Conservation (phyloP, 2,113 vertebrate genomes). For the Hemiscyllium ocellatum region DNA sequence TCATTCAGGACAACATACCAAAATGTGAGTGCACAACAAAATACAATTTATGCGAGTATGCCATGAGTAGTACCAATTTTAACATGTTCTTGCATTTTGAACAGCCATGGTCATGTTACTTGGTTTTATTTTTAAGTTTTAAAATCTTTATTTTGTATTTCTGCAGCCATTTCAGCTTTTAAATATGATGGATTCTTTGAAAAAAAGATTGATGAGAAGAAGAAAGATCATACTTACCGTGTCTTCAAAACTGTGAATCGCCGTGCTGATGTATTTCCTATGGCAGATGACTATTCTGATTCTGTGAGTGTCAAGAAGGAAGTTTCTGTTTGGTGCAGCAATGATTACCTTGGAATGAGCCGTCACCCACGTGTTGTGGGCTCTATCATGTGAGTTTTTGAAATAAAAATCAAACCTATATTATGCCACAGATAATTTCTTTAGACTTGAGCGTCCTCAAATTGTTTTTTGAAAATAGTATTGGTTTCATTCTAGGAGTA, state of each 20-base stretch:
- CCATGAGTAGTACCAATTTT: not conserved
- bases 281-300: slow-evolving; percentile 81
- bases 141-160: slow-evolving; percentile 31
- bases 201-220: slow-evolving; percentile 91
- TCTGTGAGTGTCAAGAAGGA: slow-evolving; percentile 70
- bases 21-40: slow-evolving; percentile 62
- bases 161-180: slow-evolving; percentile 70
- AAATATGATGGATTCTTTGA: slow-evolving; percentile 90
- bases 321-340: slow-evolving; percentile 96
- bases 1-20: slow-evolving; percentile 90
- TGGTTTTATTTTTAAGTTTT: not conserved
- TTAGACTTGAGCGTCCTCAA: not conserved
- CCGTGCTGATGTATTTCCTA: slow-evolving; percentile 76
- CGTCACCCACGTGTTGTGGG: slow-evolving; percentile 80
- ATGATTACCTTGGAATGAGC: slow-evolving; percentile 96
- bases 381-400: slow-evolving; percentile 75
- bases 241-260: slow-evolving; percentile 96
- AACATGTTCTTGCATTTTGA: not conserved
- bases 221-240: slow-evolving; percentile 85
- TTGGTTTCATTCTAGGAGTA: not conserved
- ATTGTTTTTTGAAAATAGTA: not conserved
- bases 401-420: not conserved
- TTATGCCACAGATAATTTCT: not conserved
- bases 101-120: not conserved
- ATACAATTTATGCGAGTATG: not conserved